phyloP scores from a whole-genome alignment of 2,113 vertebrate species.

The Mesitornis unicolor region DNA sequence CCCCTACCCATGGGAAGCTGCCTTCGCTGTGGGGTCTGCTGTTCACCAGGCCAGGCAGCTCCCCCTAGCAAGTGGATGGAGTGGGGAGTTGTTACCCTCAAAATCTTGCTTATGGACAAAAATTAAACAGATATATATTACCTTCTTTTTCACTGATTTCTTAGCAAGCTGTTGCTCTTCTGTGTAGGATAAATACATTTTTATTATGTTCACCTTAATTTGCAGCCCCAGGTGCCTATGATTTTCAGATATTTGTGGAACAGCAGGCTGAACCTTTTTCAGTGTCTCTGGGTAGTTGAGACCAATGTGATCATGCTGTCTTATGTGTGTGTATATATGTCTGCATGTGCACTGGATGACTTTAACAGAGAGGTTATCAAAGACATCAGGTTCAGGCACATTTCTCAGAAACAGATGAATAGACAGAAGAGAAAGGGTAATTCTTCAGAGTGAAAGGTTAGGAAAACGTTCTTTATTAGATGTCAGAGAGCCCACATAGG shows the following conservation, averaged over 20 bases:
- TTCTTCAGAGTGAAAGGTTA: not conserved
- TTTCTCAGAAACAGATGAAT: not conserved
- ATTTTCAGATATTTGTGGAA: not conserved
- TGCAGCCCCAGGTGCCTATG: not conserved
- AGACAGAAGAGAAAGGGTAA: not conserved
- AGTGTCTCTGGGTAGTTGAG: not conserved
- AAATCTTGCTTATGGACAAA: not conserved
- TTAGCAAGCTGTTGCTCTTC: not conserved
- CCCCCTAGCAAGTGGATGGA: accelerated
- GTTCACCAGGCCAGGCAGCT: accelerated
- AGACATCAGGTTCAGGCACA: not conserved
- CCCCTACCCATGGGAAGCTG: not conserved
- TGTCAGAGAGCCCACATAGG: not conserved
- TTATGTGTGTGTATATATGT: not conserved
- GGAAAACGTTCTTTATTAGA: not conserved
- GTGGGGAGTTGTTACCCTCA: not conserved
- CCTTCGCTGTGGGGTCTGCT: not conserved
- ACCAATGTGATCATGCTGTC: not conserved
- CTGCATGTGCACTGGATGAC: not conserved
- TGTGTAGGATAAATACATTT: not conserved
- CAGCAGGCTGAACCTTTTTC: not conserved
- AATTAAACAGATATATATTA: too few species aligned
- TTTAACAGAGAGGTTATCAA: not conserved
- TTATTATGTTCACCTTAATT: not conserved
- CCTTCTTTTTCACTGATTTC: not conserved